Evolutionary conservation across 2,113 vertebrate genomes (phyloP).

Genomic region (Etheostoma cragini): DNA sequence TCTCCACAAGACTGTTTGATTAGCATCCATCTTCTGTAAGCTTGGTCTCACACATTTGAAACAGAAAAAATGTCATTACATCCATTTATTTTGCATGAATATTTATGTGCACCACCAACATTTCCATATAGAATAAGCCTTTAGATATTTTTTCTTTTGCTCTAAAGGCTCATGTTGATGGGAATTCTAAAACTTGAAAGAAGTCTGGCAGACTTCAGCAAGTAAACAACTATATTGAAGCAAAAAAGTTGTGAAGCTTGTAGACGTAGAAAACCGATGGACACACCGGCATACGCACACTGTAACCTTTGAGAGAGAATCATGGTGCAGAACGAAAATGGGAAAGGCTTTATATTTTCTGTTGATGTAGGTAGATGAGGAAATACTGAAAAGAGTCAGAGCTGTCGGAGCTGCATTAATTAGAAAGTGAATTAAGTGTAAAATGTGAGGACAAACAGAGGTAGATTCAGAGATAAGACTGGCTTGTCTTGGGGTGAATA

Average conservation of each 20-base stretch:
- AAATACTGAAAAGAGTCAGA: conserved; percentile 22
- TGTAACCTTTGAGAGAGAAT: conserved; percentile 23
- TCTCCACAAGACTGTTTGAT: neutral
- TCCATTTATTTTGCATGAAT: neutral
- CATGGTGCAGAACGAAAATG: conserved; percentile 26
- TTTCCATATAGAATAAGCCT: neutral
- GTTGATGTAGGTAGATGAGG: neutral
- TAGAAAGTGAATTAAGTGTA: conserved; percentile 14
- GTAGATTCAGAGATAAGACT: conserved; percentile 1
- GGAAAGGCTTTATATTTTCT: conserved; percentile 18
- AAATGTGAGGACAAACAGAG: conserved; percentile 11
- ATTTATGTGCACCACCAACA: neutral
- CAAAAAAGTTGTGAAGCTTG: conserved; percentile 16
- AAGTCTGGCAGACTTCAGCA: neutral
- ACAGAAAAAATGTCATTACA: no score
- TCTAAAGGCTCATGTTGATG: neutral
- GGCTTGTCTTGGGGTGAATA: neutral
- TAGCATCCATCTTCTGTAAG: neutral
- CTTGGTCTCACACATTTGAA: neutral
- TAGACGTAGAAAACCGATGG: conserved; percentile 40
- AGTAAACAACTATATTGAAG: neutral
- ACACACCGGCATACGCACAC: conserved; percentile 10
- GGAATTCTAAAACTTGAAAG: conserved; percentile 8
- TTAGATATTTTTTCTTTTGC: conserved; percentile 1
- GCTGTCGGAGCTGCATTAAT: conserved; percentile 4